A percentile compares a stretch with the other conserved stretches of the same genome.
phyloP scores from a whole-genome alignment of 2,888 invertebrate genomes.

The Rhamphomyia laevipes region DNA sequence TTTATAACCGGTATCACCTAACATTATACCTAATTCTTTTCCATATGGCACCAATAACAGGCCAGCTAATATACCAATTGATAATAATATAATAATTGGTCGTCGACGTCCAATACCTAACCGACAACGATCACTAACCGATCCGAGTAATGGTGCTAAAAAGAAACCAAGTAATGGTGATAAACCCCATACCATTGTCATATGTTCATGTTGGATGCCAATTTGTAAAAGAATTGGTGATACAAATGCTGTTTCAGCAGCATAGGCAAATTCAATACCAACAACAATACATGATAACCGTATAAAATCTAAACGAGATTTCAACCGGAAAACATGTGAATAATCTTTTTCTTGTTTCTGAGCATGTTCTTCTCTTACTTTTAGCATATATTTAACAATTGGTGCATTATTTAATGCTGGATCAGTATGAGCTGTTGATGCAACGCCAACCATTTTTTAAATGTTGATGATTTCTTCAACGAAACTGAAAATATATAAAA shows the following conservation, averaged over 20 bases:
- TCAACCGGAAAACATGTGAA: conserved; percentile 35
- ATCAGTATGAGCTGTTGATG: conserved; percentile 4
- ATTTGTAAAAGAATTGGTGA: conserved; percentile 50
- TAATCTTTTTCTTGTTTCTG: conserved; percentile 31
- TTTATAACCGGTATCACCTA: conserved; percentile 36
- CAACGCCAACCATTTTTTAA: conserved; percentile 31
- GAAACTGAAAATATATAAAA: conserved; percentile 1
- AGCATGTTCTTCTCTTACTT: conserved; percentile 33
- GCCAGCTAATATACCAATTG: conserved; percentile 45
- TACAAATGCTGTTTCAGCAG: conserved; percentile 55
- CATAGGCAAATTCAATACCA: conserved; percentile 54
- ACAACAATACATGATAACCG: conserved; percentile 34
- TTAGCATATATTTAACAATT: conserved; percentile 34
- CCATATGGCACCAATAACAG: conserved; percentile 49
- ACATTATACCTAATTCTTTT: conserved; percentile 40
- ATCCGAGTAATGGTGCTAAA: conserved; percentile 41
- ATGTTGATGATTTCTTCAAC: neutral
- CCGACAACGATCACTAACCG: conserved; percentile 47
- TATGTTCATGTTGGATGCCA: conserved; percentile 46
- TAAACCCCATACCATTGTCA: conserved; percentile 43
- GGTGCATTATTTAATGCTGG: conserved; percentile 18
- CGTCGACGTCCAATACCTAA: conserved; percentile 43
- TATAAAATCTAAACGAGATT: conserved; percentile 31
- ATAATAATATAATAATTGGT: conserved; percentile 47
- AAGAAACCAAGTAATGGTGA: conserved; percentile 38